These are phyloP conservation scores for Peromyscus attwateri DNA, from an alignment of 2,797 vertebrate species.

Conservation along the genomic window DNA sequence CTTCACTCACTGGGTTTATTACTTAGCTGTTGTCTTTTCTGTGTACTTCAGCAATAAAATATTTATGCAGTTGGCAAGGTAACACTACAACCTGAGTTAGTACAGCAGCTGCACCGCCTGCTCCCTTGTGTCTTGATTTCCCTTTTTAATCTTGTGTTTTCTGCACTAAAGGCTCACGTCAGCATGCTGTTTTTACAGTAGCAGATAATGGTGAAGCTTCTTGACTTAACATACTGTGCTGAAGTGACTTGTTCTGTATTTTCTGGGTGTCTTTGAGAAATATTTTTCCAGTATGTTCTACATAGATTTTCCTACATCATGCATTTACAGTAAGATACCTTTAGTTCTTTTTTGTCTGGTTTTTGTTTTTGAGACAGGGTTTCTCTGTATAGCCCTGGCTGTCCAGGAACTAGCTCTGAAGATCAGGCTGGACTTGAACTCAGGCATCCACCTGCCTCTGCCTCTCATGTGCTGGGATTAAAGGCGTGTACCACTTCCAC, in stretches of 20 bases:
- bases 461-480: not conserved
- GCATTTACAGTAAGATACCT: constrained; percentile 55
- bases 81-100: constrained; percentile 79
- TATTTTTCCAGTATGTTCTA: constrained; percentile 57
- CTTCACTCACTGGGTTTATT: constrained; percentile 33
- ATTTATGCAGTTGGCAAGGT: constrained; percentile 85
- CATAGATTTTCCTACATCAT: not conserved
- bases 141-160: constrained; percentile 82
- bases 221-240: constrained; percentile 55
- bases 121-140: constrained; percentile 81
- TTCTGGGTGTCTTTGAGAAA: constrained; percentile 66
- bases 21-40: constrained; percentile 70
- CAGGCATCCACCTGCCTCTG: not conserved
- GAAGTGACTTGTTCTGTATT: constrained; percentile 64
- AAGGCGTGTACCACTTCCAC: not conserved
- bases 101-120: constrained; percentile 83
- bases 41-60: constrained; percentile 85
- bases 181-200: constrained; percentile 65
- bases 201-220: constrained; percentile 57
- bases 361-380: not conserved
- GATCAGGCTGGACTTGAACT: not conserved
- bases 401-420: not conserved
- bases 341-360: not conserved
- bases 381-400: not conserved
- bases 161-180: constrained; percentile 74